Evolutionary conservation across 2,113 vertebrate genomes (phyloP).

Genomic region (Tylochromis polylepis): DNA sequence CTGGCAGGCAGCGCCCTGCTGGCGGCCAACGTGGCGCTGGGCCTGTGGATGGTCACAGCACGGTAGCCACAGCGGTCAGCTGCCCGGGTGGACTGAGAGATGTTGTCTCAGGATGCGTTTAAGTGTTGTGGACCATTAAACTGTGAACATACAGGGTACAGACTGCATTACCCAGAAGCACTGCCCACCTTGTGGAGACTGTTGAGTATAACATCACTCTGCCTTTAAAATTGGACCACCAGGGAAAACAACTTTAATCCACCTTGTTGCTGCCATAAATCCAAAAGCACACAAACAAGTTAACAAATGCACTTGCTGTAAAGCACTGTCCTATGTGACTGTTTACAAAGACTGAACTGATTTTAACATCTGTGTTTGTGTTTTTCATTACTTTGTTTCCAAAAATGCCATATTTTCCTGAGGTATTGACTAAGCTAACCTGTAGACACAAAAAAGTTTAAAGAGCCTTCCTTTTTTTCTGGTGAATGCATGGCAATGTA

Average conservation of each 20-base stretch:
- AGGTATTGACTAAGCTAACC: background rate
- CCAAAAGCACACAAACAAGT: slow-evolving; percentile 41
- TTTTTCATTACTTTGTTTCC: background rate
- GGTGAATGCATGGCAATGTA: background rate
- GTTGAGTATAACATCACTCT: background rate
- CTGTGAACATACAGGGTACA: slow-evolving; percentile 25
- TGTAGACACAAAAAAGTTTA: background rate
- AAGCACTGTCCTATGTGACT: slow-evolving; percentile 29
- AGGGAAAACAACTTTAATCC: slow-evolving; percentile 3
- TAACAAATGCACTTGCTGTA: slow-evolving; percentile 20
- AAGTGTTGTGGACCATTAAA: slow-evolving; percentile 18
- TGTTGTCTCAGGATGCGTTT: background rate
- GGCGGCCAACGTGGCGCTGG: slow-evolving; percentile 93
- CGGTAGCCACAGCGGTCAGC: slow-evolving; percentile 69
- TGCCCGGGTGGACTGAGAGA: background rate
- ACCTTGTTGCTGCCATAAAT: background rate
- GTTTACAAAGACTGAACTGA: slow-evolving; percentile 28
- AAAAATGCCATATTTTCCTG: background rate
- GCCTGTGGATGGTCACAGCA: slow-evolving; percentile 97
- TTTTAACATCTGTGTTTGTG: background rate
- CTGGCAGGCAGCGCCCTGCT: slow-evolving; percentile 89
- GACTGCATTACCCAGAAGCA: slow-evolving; percentile 4
- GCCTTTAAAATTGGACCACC: background rate
- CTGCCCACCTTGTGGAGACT: background rate
- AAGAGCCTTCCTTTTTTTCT: background rate